These are phyloP conservation scores for Hyles vespertilio DNA, from an alignment of 1,140 invertebrate genomes.

Conservation along the genomic window DNA sequence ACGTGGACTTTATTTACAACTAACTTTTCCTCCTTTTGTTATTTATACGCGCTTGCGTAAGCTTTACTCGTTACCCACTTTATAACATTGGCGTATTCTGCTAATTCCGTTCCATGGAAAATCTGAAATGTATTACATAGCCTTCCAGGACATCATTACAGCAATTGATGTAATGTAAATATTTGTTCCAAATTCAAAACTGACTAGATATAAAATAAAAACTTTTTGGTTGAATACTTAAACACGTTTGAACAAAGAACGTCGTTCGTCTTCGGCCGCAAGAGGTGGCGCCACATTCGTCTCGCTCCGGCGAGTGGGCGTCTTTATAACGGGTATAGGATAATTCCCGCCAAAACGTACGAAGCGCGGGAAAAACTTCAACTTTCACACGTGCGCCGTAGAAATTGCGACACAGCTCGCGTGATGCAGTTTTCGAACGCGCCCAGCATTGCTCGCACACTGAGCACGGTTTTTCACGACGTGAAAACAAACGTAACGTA, in stretches of 20 bases:
- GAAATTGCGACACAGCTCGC: conserved; percentile 14
- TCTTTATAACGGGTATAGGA: conserved; percentile 15
- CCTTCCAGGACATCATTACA: too few relatives aligned
- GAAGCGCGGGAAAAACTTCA: conserved; percentile 27
- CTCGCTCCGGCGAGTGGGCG: conserved; percentile 11
- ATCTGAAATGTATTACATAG: too few relatives aligned
- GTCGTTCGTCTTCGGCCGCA: conserved; percentile 27
- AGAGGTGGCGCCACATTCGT: conserved; percentile 40
- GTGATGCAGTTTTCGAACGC: conserved; percentile 26
- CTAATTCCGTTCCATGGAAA: too few relatives aligned
- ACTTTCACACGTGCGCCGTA: conserved; percentile 25
- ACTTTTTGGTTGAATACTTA: not conserved
- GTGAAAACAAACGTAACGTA: too few relatives aligned
- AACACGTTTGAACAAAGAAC: conserved; percentile 27
- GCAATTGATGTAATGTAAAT: too few relatives aligned
- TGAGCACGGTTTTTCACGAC: conserved; percentile 23
- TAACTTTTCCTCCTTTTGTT: too few relatives aligned
- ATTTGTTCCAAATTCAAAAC: too few relatives aligned
- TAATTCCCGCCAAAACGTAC: conserved; percentile 36
- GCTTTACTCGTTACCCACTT: too few relatives aligned
- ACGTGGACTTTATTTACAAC: too few relatives aligned
- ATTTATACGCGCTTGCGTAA: too few relatives aligned
- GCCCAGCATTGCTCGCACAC: conserved; percentile 2
- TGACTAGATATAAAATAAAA: too few relatives aligned
- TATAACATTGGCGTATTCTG: too few relatives aligned